phyloP scores from a whole-genome alignment of 2,888 invertebrate genomes.

The Rhingia campestris region DNA sequence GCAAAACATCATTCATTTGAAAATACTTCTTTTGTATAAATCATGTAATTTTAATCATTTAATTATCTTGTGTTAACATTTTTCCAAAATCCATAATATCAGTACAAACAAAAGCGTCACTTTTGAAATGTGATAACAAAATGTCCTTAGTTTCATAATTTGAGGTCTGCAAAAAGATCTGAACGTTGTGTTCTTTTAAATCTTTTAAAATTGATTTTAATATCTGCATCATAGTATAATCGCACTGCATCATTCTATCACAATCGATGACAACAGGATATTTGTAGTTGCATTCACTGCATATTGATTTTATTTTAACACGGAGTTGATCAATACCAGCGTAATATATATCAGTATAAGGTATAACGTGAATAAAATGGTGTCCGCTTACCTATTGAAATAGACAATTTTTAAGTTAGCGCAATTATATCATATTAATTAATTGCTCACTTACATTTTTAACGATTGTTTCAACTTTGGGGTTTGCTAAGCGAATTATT shows the following conservation, averaged over 20 bases:
- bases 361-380: conserved; percentile 85
- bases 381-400: conserved; percentile 82
- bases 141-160: conserved; percentile 75
- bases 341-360: conserved; percentile 88
- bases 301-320: conserved; percentile 84
- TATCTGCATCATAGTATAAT: conserved; percentile 87
- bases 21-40: conserved; percentile 12
- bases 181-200: conserved; percentile 84
- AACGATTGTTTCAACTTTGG: conserved; percentile 81
- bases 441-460: conserved; percentile 76
- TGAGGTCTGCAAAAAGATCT: conserved; percentile 82
- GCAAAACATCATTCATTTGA: no score
- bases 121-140: conserved; percentile 13
- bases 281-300: conserved; percentile 81
- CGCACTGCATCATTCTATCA: conserved; percentile 85
- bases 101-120: background rate
- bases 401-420: conserved; percentile 11
- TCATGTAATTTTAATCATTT: background rate
- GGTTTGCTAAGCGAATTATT: conserved; percentile 87
- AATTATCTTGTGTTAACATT: background rate
- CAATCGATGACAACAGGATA: conserved; percentile 87
- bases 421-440: background rate
- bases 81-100: background rate
- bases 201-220: conserved; percentile 85
- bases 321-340: conserved; percentile 87